A percentile compares a stretch with the other conserved stretches of the same genome.
phyloP scores from a whole-genome alignment of 2,797 vertebrate species.

The Tapera naevia region DNA sequence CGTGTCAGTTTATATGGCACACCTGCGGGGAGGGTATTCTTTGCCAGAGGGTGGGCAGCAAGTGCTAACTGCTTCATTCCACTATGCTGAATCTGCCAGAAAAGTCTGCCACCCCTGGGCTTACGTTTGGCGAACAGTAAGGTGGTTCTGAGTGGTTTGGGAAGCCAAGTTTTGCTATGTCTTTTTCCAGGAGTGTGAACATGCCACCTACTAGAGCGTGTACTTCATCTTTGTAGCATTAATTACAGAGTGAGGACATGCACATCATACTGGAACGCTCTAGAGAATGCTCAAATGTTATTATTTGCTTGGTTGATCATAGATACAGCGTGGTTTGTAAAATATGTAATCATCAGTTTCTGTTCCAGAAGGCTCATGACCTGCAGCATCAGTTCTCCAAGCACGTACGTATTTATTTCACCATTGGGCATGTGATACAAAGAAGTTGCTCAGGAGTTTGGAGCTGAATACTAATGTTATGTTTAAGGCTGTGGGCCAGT shows the following conservation, averaged over 20 bases:
- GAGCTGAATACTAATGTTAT: not conserved
- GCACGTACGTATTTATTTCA: not conserved
- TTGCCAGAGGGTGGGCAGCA: not conserved
- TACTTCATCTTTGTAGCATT: not conserved
- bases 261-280: not conserved
- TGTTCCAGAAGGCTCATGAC: not conserved
- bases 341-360: not conserved
- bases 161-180: not conserved
- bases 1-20: not conserved
- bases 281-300: not conserved
- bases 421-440: not conserved
- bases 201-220: not conserved
- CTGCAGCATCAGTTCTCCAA: not conserved
- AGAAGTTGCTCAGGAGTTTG: not conserved
- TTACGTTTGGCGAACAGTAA: accelerated
- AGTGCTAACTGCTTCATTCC: not conserved
- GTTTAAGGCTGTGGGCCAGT: not conserved
- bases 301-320: not conserved
- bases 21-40: not conserved
- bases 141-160: not conserved
- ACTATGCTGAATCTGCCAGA: not conserved
- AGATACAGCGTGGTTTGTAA: not conserved
- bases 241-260: not conserved
- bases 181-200: not conserved
- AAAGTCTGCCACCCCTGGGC: not conserved